A percentile compares a stretch with the other conserved stretches of the same genome.
Conservation (phyloP, 2,888 invertebrate genomes). For the Hirtodrosophila histrioides region DNA sequence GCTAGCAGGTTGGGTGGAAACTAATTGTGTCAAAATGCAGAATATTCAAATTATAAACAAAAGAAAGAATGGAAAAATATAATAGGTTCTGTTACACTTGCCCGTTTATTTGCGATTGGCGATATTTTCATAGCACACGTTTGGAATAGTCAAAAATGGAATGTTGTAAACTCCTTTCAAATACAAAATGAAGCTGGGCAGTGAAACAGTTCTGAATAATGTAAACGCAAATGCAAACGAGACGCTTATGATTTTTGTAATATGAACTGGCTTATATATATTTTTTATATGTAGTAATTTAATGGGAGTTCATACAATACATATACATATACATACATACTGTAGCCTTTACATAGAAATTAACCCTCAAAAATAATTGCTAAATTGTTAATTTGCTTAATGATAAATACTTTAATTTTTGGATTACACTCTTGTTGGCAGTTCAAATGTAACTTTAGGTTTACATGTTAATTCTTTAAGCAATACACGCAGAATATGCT, state of each 20-base stretch:
- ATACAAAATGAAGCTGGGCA: not conserved
- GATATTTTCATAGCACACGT: too few relatives aligned
- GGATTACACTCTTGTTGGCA: constrained; percentile 58
- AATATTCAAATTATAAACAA: not conserved
- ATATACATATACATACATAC: constrained; percentile 16
- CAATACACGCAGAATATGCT: constrained; percentile 53
- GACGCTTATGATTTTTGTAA: constrained; percentile 73
- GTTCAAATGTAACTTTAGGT: constrained; percentile 54
- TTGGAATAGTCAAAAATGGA: too few relatives aligned
- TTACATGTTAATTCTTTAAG: constrained; percentile 46
- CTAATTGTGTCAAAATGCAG: constrained; percentile 62
- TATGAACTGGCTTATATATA: constrained; percentile 45
- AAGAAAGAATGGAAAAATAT: too few relatives aligned
- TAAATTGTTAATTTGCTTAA: constrained; percentile 29
- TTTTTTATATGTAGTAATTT: constrained; percentile 59
- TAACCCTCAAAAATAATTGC: constrained; percentile 18
- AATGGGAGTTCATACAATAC: constrained; percentile 32
- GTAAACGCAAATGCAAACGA: constrained; percentile 68
- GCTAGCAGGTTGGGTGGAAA: constrained; percentile 12
- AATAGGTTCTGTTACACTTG: too few relatives aligned
- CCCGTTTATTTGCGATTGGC: too few relatives aligned
- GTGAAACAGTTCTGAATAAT: constrained; percentile 22
- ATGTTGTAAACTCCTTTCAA: not conserved
- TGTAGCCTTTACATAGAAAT: constrained; percentile 35
- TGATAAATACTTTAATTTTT: constrained; percentile 25